Conservation (phyloP, 23 tunicate species). For the Botrylloides violaceus region DNA sequence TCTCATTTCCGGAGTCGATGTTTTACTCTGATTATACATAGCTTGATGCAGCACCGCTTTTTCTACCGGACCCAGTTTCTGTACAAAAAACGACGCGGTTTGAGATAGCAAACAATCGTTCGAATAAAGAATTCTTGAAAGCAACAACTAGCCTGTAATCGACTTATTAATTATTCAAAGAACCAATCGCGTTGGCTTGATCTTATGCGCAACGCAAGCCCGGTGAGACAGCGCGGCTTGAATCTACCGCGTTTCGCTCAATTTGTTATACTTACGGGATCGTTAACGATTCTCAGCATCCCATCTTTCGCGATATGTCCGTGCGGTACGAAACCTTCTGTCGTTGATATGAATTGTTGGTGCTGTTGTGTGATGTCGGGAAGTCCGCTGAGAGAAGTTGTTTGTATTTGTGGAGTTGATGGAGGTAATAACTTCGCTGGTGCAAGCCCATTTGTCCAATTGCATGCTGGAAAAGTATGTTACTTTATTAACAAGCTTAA, state of each 20-base stretch:
- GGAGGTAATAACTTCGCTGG: not conserved
- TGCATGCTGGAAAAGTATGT: not conserved
- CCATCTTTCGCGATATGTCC: not conserved
- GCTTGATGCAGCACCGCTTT: slow-evolving; percentile 74
- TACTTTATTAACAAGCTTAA: not conserved
- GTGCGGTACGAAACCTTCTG: not conserved
- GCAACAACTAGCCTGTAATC: not conserved
- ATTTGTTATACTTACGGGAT: not conserved
- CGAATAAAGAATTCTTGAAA: not conserved
- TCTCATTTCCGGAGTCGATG: slow-evolving; percentile 17
- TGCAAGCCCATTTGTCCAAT: not conserved
- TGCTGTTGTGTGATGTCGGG: not conserved
- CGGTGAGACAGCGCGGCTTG: no score
- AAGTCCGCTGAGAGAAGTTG: not conserved
- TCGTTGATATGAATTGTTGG: not conserved
- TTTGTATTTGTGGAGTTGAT: not conserved
- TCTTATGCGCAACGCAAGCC: not conserved
- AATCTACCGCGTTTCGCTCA: not conserved
- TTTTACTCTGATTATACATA: slow-evolving; percentile 33
- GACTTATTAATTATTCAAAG: not conserved
- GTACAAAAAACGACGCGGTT: not conserved
- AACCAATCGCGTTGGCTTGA: not conserved
- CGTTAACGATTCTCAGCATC: not conserved
- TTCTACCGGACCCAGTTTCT: slow-evolving; percentile 78
- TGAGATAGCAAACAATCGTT: not conserved